Base-by-base conservation (phyloP, 2,888 invertebrate genomes). In the Agrochola lota region DNA sequence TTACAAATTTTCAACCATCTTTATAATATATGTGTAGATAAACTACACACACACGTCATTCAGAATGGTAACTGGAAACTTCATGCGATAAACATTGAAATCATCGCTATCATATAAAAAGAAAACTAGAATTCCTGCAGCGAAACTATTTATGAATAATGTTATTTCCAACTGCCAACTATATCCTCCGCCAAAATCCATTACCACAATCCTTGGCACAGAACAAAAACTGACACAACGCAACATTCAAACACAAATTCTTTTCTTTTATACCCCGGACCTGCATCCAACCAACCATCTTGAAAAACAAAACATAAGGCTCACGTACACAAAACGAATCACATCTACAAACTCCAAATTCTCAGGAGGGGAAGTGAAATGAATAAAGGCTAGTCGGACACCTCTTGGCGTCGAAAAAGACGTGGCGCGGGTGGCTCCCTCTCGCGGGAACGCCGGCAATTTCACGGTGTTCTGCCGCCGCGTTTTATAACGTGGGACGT, bases 381-480 rank as follows among this genome's bases (percentile, higher is more conserved):
- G 89, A 91, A 90, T 90, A 90, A 91, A 88, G 87, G 90, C 83
- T 84, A 84, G 78, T 80, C 81, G 84, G 88, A 86, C 86, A 86
- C 85, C 87, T 82, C 88, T 87, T 83, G 85, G 84, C 85, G 84
- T 85, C 84, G 83, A 83, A 87, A 87, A 85, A 86, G 84, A 85
- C 85, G 81, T 84, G 87, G 86, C 81, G 79, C 84, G 85, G 85
- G 89, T 88, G 78, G 80, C 80, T 71, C 75, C 81, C 80, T 83
- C 89, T 82, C 85, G 57, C 60, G 87, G 87, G 87, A 83, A 68
- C 73, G 71, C 73, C 82, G 77, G 90, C 91, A 91, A 91, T 91
- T 91, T 91, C 91, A 91, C 91, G 91, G 85, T 89, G 82, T 85
- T 77, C 80, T 86, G 89, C 86, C 85, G 82, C 83, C 80, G 72